Base-by-base conservation (phyloP, 2,797 vertebrate genomes). In the Octomys mimax region DNA sequence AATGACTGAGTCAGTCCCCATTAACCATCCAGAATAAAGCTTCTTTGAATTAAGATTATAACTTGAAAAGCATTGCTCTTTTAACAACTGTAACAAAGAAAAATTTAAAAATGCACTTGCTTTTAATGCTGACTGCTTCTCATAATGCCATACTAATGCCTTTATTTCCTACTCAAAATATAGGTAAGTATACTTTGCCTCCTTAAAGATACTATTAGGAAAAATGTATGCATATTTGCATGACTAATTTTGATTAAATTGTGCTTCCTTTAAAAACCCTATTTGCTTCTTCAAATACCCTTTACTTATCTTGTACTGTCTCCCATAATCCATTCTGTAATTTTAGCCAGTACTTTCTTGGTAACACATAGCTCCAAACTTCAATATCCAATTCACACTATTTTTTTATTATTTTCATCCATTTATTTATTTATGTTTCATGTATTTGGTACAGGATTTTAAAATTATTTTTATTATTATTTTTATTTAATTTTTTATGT, bases 171-270 rank as follows among this genome's bases (percentile, higher is more conserved):
- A 97, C 93, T 75, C 94, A 94, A 98, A 98, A 98, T 83, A 92
- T 87, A 97, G 95, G 96, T 86, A 97, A 98, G 92, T 97, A 89
- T 97, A 96, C 96, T 97, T 95, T 98, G 87, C 92, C 92, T 93
- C 92, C 89, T 87, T 94, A 87, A 97, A 95, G 96, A 97, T 96
- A 95, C 89, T 95, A 96, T 97, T 97, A 98, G 82, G 91, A 97
- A 97, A 95, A 98, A 95, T 80, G 52, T 64, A 97, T 91, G 85
- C 91, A 70, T 88, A 96, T 97, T 97, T 98, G 92, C 97, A 97
- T 98, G 89, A 95, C 70, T 98, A 98, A 98, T 98, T 98, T 98
- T 98, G 92, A 98, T 98, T 98, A 98, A 98, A 98, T 86, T 94
- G n/a, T 83, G 84, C 85, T 98, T 94, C 93, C 98, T 98, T 97